Evolutionary conservation across 2,888 invertebrate genomes (phyloP).

Genomic region (Cloeon dipterum): DNA sequence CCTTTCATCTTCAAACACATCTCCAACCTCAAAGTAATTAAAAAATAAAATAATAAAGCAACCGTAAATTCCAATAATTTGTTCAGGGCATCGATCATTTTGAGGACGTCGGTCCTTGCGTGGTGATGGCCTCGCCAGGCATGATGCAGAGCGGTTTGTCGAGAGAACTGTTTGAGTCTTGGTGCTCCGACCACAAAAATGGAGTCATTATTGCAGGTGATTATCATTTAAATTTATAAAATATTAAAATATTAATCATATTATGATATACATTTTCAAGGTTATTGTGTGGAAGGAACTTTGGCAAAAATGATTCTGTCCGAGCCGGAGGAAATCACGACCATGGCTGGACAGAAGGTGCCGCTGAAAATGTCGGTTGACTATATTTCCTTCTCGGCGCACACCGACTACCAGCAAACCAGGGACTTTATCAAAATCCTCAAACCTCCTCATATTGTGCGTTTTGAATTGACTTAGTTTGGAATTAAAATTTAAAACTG

Average conservation of each 20-base stretch:
- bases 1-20: constrained; percentile 98
- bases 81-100: constrained; percentile 93
- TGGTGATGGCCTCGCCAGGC: constrained; percentile 98
- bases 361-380: constrained; percentile 95
- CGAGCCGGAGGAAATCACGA: constrained; percentile 91
- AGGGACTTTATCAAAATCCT: constrained; percentile 87
- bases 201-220: constrained; percentile 91
- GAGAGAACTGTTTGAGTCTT: constrained; percentile 89
- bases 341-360: constrained; percentile 87
- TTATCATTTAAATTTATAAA: not conserved
- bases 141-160: constrained; percentile 99
- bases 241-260: not conserved
- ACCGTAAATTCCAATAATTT: no score
- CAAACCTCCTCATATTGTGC: constrained; percentile 85
- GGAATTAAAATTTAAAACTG: not conserved
- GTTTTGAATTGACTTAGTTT: constrained; percentile 10
- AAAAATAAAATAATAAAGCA: no score
- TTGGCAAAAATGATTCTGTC: constrained; percentile 80
- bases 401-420: constrained; percentile 95
- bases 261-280: no score
- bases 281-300: constrained; percentile 77
- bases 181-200: constrained; percentile 97
- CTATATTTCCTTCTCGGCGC: constrained; percentile 98
- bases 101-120: constrained; percentile 97
- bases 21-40: constrained; percentile 57